Percentiles rank a stretch among this genome's conserved stretches.
phyloP scores from a whole-genome alignment of 2,888 invertebrate species.

The Stramonita haemastoma region DNA sequence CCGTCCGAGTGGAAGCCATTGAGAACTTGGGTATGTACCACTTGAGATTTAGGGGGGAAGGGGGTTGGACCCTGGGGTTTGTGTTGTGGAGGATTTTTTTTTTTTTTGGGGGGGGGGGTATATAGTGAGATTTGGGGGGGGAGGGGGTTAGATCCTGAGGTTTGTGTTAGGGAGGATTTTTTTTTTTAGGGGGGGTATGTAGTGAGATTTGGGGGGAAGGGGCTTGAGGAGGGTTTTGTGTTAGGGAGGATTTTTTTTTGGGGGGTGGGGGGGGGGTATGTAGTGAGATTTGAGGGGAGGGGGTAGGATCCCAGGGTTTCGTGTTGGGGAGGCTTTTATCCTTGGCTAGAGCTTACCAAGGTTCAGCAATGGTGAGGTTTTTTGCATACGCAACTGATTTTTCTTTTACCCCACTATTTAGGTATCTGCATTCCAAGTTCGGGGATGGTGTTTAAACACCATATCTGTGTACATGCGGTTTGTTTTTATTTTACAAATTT shows the following conservation, averaged over 20 bases:
- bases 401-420: too few species aligned
- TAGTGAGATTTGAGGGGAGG: neutral
- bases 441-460: too few species aligned
- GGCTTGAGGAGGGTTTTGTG: neutral
- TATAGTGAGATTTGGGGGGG: neutral
- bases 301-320: neutral
- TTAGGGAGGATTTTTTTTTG: neutral
- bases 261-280: neutral
- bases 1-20: slow-evolving; percentile 70
- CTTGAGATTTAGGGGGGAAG: neutral
- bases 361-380: too few species aligned
- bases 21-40: slow-evolving; percentile 69
- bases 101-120: neutral
- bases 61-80: neutral
- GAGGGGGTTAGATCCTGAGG: neutral
- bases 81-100: neutral
- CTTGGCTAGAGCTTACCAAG: too few species aligned
- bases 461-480: too few species aligned
- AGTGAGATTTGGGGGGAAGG: neutral
- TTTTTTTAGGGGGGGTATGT: slow-evolving; percentile 53
- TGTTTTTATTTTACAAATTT: too few species aligned
- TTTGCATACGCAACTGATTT: too few species aligned
- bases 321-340: neutral
- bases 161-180: too few species aligned
- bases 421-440: too few species aligned